These are phyloP conservation scores for Craterocephalus amniculus DNA, from an alignment of 2,797 vertebrate species.

Conservation along the genomic window DNA sequence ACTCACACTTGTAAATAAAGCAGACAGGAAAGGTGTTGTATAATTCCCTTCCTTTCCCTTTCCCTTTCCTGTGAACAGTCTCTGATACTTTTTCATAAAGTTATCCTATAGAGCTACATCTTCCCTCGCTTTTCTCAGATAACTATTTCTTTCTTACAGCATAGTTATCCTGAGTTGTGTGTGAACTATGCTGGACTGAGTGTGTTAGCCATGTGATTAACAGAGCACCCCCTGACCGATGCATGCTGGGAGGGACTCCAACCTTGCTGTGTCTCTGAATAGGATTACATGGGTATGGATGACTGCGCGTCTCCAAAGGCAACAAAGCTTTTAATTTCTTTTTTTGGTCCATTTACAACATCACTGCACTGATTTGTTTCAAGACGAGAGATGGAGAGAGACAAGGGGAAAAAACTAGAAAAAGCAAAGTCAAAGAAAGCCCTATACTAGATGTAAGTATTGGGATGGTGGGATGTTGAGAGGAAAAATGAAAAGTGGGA, in stretches of 20 bases:
- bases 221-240: conserved; percentile 28
- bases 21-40: conserved; percentile 64
- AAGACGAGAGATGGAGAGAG: conserved; percentile 15
- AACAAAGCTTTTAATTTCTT: conserved; percentile 42
- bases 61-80: conserved; percentile 54
- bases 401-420: conserved; percentile 1
- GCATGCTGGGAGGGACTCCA: conserved; percentile 57
- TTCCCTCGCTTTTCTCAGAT: neutral
- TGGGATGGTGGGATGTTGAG: conserved; percentile 50
- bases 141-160: neutral
- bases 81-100: neutral
- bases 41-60: conserved; percentile 72
- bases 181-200: conserved; percentile 16
- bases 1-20: conserved; percentile 53
- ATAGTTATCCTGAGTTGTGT: neutral
- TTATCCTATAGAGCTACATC: neutral
- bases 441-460: conserved; percentile 18
- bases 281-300: conserved; percentile 68
- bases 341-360: conserved; percentile 28
- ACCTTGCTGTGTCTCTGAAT: conserved; percentile 40
- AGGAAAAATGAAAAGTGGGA: conserved; percentile 45
- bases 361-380: conserved; percentile 26
- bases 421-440: conserved; percentile 18
- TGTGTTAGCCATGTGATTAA: conserved; percentile 38
- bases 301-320: conserved; percentile 53